Percentiles rank a stretch among this genome's conserved stretches.
These are phyloP conservation scores for Vanessa tameamea DNA, from an alignment of 1,140 invertebrate species.

Conservation along the genomic window DNA sequence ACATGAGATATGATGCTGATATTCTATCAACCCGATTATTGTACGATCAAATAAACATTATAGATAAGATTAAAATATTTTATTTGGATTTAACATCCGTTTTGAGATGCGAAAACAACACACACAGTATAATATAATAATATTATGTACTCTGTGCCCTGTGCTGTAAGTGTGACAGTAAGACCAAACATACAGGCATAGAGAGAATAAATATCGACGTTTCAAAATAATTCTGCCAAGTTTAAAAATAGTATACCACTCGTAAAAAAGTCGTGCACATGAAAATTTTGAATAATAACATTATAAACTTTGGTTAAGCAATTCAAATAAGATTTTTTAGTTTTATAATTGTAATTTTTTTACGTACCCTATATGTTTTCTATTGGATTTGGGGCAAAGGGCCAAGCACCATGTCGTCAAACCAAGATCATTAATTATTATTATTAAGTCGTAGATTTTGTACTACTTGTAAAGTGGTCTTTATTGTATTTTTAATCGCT, in stretches of 20 bases:
- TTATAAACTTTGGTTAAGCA: too few species aligned
- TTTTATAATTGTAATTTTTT: too few species aligned
- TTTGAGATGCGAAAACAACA: conserved; percentile 50
- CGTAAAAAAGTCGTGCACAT: too few species aligned
- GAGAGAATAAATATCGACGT: conserved; percentile 37
- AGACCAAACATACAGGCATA: background rate
- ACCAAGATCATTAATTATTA: too few species aligned
- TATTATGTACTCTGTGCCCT: background rate
- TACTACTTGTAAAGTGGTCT: too few species aligned
- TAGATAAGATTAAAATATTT: conserved; percentile 49
- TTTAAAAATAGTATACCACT: background rate
- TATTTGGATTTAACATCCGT: conserved; percentile 29
- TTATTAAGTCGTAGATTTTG: too few species aligned
- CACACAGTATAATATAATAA: conserved; percentile 7
- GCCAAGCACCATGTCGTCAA: too few species aligned
- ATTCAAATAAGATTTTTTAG: too few species aligned
- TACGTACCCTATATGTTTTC: too few species aligned
- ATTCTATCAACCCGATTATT: conserved; percentile 56
- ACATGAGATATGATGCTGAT: conserved; percentile 57
- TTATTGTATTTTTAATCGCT: too few species aligned
- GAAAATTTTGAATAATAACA: too few species aligned
- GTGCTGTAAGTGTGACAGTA: background rate
- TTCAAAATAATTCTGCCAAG: background rate
- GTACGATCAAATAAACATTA: conserved; percentile 59
- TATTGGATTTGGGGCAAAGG: too few species aligned